Conservation (phyloP, 1,140 invertebrate species). For the Streblospio benedicti region DNA sequence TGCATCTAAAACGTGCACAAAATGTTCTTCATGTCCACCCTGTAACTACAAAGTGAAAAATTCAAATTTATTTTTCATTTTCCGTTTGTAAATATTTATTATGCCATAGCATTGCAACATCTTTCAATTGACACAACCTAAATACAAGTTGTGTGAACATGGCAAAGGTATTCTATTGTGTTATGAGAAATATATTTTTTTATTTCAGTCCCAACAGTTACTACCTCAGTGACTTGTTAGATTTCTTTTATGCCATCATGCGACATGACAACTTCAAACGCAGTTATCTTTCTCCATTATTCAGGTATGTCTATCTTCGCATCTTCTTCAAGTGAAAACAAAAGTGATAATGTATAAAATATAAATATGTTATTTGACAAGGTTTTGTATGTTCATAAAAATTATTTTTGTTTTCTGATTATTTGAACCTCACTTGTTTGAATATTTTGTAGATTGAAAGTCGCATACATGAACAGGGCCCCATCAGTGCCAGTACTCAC, state of each 20-base stretch:
- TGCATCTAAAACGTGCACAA: not conserved
- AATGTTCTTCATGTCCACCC: no score
- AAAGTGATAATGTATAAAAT: no score
- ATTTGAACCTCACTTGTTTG: not conserved
- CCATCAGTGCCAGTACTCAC: conserved; percentile 53
- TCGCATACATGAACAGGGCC: conserved; percentile 14
- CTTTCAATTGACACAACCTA: not conserved
- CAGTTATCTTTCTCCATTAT: conserved; percentile 48
- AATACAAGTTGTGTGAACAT: not conserved
- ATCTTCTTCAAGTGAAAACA: not conserved
- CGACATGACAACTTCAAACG: conserved; percentile 52
- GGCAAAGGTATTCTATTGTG: not conserved
- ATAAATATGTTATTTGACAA: not conserved
- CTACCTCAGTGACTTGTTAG: conserved; percentile 65
- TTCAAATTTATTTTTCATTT: not conserved
- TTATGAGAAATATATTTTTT: not conserved
- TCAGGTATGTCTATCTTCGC: conserved; percentile 52
- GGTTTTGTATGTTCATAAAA: not conserved
- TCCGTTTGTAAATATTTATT: not conserved
- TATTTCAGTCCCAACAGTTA: conserved; percentile 68
- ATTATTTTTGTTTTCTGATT: not conserved
- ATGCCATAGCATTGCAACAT: not conserved
- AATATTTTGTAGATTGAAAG: conserved; percentile 20
- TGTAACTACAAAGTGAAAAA: no score
- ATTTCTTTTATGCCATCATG: conserved; percentile 67